phyloP scores from a whole-genome alignment of 2,888 invertebrate species.

The Xestia xanthographa region DNA sequence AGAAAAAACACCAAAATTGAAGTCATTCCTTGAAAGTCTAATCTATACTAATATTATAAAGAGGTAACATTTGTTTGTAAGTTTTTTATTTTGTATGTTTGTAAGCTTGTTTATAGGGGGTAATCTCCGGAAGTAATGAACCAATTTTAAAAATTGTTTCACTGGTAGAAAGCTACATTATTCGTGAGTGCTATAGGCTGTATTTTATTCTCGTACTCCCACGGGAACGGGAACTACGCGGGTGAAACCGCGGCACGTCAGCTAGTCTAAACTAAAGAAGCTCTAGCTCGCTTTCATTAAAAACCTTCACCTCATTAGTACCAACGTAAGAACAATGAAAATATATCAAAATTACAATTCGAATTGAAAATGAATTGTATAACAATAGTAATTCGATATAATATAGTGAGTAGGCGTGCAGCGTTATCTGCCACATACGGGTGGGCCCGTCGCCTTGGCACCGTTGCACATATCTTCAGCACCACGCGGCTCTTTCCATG shows the following conservation, averaged over 20 bases:
- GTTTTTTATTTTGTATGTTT: too few species aligned
- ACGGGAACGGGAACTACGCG: too few species aligned
- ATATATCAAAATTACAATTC: conserved; percentile 43
- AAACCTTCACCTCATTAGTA: background rate
- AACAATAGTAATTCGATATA: conserved; percentile 64
- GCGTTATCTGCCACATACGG: conserved; percentile 85
- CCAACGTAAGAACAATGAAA: background rate
- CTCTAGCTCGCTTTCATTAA: conserved; percentile 23
- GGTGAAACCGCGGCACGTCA: too few species aligned
- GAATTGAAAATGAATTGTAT: conserved; percentile 51
- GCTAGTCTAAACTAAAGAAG: background rate
- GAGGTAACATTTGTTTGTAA: too few species aligned
- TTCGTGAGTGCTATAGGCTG: too few species aligned
- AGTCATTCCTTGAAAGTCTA: background rate
- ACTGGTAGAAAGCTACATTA: too few species aligned
- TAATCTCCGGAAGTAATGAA: too few species aligned
- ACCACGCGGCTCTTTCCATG: conserved; percentile 77
- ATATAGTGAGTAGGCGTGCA: conserved; percentile 76
- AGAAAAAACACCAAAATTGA: background rate
- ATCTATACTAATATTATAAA: background rate
- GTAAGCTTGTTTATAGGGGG: too few species aligned
- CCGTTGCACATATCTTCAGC: conserved; percentile 78
- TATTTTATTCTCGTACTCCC: too few species aligned
- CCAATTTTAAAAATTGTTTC: too few species aligned
- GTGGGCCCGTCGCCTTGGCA: conserved; percentile 84